Evolutionary conservation across 2,113 vertebrate genomes (phyloP).

Genomic region (Argyrosomus japonicus): DNA sequence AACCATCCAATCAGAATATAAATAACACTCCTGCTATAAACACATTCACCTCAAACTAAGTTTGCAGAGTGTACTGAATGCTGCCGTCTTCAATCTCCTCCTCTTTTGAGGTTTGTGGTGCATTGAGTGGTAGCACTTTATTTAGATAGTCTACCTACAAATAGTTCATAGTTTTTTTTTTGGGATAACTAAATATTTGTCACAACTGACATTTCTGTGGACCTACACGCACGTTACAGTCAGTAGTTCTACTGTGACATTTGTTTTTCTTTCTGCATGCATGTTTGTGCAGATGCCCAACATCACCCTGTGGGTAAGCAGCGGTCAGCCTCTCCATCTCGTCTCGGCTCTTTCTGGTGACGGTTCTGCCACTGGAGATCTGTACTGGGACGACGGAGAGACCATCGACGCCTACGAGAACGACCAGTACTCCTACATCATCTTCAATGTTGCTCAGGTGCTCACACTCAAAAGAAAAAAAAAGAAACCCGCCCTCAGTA

Average conservation of each 20-base stretch:
- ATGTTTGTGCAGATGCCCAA: slow-evolving; percentile 82
- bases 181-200: neutral
- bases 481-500: neutral
- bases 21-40: too few species aligned
- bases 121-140: too few species aligned
- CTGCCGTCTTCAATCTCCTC: too few species aligned
- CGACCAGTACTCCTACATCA: slow-evolving; percentile 84
- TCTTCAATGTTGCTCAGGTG: slow-evolving; percentile 86
- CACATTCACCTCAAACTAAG: too few species aligned
- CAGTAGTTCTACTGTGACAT: neutral
- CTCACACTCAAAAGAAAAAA: slow-evolving; percentile 3
- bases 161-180: too few species aligned
- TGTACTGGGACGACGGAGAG: slow-evolving; percentile 91
- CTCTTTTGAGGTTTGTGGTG: too few species aligned
- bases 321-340: slow-evolving; percentile 85
- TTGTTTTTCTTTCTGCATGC: neutral
- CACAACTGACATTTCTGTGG: neutral
- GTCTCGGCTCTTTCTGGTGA: slow-evolving; percentile 80
- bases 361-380: slow-evolving; percentile 83
- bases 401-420: slow-evolving; percentile 86
- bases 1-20: neutral
- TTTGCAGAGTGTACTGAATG: too few species aligned
- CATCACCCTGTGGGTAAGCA: slow-evolving; percentile 82
- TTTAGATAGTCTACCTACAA: too few species aligned
- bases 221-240: neutral